These are phyloP conservation scores for Lysandra coridon DNA, from an alignment of 2,888 invertebrate genomes.

Conservation along the genomic window DNA sequence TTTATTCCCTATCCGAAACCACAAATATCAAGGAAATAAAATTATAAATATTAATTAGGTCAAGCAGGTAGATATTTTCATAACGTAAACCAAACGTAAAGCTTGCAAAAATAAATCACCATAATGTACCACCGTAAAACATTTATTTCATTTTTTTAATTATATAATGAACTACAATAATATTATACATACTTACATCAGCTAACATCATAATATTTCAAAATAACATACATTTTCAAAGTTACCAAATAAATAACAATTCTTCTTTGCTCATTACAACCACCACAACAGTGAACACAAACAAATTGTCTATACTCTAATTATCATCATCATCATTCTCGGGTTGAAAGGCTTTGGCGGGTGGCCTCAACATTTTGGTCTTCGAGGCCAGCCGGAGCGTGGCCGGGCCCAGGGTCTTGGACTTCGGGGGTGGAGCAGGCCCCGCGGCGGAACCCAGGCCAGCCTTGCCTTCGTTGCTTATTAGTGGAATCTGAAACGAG, in stretches of 20 bases:
- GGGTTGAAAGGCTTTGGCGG: conserved; percentile 66
- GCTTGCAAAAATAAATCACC: no score
- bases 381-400: conserved; percentile 61
- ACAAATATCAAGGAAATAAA: no score
- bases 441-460: conserved; percentile 76
- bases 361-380: conserved; percentile 67
- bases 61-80: no score
- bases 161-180: no score
- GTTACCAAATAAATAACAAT: not conserved
- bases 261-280: not conserved
- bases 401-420: conserved; percentile 54
- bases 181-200: no score
- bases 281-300: no score
- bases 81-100: no score
- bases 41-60: no score
- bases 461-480: conserved; percentile 81
- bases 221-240: not conserved
- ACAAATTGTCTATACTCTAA: conserved; percentile 36
- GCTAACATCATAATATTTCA: no score
- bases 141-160: no score
- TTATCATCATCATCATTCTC: conserved; percentile 57
- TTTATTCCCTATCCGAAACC: no score
- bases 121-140: no score
- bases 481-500: conserved; percentile 79
- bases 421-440: conserved; percentile 40